Percentiles rank a stretch among this genome's conserved stretches.
Evolutionary conservation across 1,140 invertebrate species (phyloP).

Genomic region (Aricia agestis): DNA sequence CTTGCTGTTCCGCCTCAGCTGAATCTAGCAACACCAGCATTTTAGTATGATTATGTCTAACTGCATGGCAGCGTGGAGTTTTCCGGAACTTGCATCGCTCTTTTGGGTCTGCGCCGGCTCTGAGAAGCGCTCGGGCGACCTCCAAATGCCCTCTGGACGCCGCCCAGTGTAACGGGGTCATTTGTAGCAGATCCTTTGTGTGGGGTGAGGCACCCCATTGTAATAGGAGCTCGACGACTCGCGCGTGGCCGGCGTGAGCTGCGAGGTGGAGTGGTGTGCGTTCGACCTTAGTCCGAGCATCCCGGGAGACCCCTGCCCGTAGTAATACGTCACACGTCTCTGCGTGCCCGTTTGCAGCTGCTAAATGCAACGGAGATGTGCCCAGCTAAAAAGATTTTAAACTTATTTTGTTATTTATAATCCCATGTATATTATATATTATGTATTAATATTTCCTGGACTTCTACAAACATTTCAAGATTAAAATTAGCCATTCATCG

Average conservation of each 20-base stretch:
- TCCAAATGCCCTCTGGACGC: conserved; percentile 82
- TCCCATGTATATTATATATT: too few relatives aligned
- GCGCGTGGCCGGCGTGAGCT: conserved; percentile 88
- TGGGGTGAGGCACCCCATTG: conserved; percentile 84
- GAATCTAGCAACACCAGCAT: conserved; percentile 26
- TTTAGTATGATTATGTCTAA: conserved; percentile 19
- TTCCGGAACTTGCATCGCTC: conserved; percentile 89
- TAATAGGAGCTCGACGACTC: conserved; percentile 86
- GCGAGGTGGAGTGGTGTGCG: conserved; percentile 94
- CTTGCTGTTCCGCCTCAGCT: conserved; percentile 16
- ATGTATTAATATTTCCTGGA: too few relatives aligned
- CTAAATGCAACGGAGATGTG: conserved; percentile 91
- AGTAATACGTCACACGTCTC: conserved; percentile 90
- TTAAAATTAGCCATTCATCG: too few relatives aligned
- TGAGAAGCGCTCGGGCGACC: conserved; percentile 83
- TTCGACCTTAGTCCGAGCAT: conserved; percentile 94
- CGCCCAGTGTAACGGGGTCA: conserved; percentile 97
- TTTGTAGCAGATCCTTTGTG: conserved; percentile 89
- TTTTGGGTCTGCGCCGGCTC: conserved; percentile 82
- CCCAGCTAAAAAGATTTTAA: conserved; percentile 80
- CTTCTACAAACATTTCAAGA: too few relatives aligned
- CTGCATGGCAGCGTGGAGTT: conserved; percentile 83
- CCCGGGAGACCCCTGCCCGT: conserved; percentile 89
- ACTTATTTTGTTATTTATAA: too few relatives aligned
- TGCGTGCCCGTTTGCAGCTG: conserved; percentile 88